Percentiles rank a stretch among this genome's conserved stretches.
phyloP scores from a whole-genome alignment of 37 sponge, comb jelly and placozoan species.

The Spongilla lacustris region DNA sequence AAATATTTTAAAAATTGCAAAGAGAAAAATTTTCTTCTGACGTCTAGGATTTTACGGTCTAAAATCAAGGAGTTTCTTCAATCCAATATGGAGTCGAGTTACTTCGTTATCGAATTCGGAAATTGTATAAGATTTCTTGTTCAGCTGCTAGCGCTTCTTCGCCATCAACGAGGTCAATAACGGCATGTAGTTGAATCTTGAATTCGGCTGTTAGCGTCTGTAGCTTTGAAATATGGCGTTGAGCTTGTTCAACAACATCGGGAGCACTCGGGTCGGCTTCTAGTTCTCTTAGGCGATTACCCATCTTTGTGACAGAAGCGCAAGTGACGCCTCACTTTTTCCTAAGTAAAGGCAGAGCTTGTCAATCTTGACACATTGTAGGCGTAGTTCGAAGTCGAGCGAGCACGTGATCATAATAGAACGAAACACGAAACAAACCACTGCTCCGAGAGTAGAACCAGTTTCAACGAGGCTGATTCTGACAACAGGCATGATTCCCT shows the following conservation, averaged over 20 bases:
- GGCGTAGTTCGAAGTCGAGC: too few relatives aligned
- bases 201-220: slow-evolving; percentile 24
- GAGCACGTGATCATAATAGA: too few relatives aligned
- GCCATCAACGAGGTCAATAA: slow-evolving; percentile 12
- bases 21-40: too few relatives aligned
- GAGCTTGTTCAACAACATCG: slow-evolving; percentile 17
- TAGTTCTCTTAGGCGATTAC: slow-evolving; percentile 31
- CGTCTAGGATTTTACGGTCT: too few relatives aligned
- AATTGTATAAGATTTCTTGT: slow-evolving; percentile 18
- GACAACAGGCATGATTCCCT: too few relatives aligned
- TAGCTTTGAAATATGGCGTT: slow-evolving; percentile 3
- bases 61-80: slow-evolving; percentile 38
- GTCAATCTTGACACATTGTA: too few relatives aligned
- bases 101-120: slow-evolving; percentile 22
- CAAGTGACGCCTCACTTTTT: slow-evolving; percentile 34
- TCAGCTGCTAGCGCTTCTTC: slow-evolving; percentile 16
- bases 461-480: too few relatives aligned
- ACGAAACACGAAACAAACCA: too few relatives aligned
- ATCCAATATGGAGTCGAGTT: slow-evolving; percentile 4
- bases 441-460: too few relatives aligned
- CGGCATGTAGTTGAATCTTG: not conserved
- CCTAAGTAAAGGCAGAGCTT: too few relatives aligned
- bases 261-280: slow-evolving; percentile 12
- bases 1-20: too few relatives aligned
- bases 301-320: slow-evolving; percentile 30